Evolutionary conservation across 2,888 invertebrate species (phyloP).

Genomic region (Yponomeuta sedellus): DNA sequence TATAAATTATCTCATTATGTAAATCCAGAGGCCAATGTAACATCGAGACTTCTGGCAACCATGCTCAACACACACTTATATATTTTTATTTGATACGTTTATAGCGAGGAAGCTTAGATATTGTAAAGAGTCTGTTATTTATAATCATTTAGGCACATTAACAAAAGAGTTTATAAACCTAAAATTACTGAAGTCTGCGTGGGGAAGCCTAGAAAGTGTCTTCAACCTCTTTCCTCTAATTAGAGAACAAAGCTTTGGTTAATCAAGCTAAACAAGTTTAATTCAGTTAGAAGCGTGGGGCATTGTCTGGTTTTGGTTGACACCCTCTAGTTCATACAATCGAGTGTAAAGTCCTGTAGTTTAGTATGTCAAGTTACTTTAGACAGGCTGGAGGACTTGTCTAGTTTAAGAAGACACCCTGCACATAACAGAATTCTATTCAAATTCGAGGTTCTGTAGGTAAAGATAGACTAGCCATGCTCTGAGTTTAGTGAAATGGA

Average conservation of each 20-base stretch:
- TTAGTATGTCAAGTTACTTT: background rate
- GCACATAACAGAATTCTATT: background rate
- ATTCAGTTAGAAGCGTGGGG: slow-evolving; percentile 24
- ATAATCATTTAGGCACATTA: no score
- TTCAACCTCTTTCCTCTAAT: background rate
- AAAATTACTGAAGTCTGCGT: background rate
- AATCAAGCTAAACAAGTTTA: slow-evolving; percentile 44
- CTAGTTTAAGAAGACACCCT: background rate
- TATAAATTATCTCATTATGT: no score
- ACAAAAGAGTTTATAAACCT: no score
- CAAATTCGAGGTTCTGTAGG: background rate
- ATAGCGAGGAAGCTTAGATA: no score
- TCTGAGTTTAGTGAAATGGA: background rate
- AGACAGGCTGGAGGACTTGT: background rate
- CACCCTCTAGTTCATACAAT: background rate
- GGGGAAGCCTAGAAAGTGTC: slow-evolving; percentile 4
- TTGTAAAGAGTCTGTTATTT: no score
- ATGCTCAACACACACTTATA: no score
- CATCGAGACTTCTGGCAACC: no score
- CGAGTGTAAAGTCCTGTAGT: background rate
- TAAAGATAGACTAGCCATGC: background rate
- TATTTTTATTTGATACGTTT: no score
- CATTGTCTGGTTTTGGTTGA: background rate
- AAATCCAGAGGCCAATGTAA: no score
- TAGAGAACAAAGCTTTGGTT: slow-evolving; percentile 15